A percentile compares a stretch with the other conserved stretches of the same genome.
Evolutionary conservation across 2,888 invertebrate genomes (phyloP).

Genomic region (Tenthredo amoena): DNA sequence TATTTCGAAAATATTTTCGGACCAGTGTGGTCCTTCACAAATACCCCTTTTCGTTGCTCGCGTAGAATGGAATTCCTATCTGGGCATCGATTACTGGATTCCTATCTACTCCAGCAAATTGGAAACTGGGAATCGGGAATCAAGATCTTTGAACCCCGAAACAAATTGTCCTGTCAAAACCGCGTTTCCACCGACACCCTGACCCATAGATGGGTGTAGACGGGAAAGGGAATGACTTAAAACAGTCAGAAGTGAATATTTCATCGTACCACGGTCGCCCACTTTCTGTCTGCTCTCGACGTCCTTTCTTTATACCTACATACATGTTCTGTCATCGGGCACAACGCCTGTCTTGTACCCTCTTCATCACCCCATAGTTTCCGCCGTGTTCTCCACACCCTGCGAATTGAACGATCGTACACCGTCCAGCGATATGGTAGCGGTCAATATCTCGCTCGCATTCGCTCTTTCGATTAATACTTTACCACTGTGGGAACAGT

Average conservation of each 20-base stretch:
- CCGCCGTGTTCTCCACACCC: constrained; percentile 55
- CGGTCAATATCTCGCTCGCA: constrained; percentile 75
- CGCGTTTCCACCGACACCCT: not conserved
- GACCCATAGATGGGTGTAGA: constrained; percentile 14
- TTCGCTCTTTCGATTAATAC: constrained; percentile 71
- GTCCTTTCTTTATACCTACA: constrained; percentile 19
- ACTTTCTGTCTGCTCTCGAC: not conserved
- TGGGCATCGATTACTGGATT: not conserved
- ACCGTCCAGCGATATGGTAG: constrained; percentile 56
- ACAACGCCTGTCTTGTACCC: not conserved
- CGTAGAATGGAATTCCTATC: not conserved
- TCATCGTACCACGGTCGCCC: constrained; percentile 32
- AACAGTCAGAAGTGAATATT: constrained; percentile 33
- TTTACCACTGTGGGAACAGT: constrained; percentile 72
- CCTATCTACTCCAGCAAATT: not conserved
- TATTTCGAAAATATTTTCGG: constrained; percentile 42
- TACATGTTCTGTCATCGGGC: constrained; percentile 15
- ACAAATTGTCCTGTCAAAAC: constrained; percentile 36
- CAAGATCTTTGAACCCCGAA: constrained; percentile 18
- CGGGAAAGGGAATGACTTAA: not conserved
- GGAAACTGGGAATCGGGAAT: not conserved
- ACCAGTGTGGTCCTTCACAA: not conserved
- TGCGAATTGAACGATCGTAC: constrained; percentile 63
- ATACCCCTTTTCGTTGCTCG: not conserved
- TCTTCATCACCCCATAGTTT: not conserved